phyloP scores from a whole-genome alignment of 2,797 vertebrate genomes.

The Malacoraja senta region DNA sequence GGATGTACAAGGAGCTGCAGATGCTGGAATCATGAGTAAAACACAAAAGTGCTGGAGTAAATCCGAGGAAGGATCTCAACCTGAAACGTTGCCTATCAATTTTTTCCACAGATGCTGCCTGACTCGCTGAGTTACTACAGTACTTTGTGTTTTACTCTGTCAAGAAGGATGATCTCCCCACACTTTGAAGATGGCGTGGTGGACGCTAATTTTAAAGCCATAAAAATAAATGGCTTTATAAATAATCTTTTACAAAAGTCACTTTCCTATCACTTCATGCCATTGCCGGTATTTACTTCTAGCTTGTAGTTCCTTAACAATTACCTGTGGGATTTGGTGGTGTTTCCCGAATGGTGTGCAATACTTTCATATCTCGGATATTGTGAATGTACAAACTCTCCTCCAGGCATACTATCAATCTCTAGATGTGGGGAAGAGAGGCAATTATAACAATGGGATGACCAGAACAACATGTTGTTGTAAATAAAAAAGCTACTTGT shows the following conservation, averaged over 20 bases:
- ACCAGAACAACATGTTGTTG: background rate
- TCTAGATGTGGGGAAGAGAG: slow-evolving; percentile 54
- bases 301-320: background rate
- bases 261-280: background rate
- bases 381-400: slow-evolving; percentile 99
- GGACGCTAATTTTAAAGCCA: background rate
- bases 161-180: background rate
- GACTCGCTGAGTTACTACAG: background rate
- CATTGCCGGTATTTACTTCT: background rate
- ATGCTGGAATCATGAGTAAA: too few species aligned
- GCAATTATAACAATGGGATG: background rate
- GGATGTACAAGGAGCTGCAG: background rate
- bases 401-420: slow-evolving; percentile 94
- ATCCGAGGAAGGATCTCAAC: too few species aligned
- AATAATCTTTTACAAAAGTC: background rate
- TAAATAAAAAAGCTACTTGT: background rate
- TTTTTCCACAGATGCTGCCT: too few species aligned
- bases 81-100: too few species aligned
- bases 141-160: background rate
- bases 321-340: slow-evolving; percentile 92
- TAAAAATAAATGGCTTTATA: background rate
- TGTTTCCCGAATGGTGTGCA: slow-evolving; percentile 96
- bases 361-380: slow-evolving; percentile 98
- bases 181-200: background rate
- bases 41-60: too few species aligned